Base-by-base conservation (phyloP, 2,888 invertebrate species). In the Maniola hyperantus region DNA sequence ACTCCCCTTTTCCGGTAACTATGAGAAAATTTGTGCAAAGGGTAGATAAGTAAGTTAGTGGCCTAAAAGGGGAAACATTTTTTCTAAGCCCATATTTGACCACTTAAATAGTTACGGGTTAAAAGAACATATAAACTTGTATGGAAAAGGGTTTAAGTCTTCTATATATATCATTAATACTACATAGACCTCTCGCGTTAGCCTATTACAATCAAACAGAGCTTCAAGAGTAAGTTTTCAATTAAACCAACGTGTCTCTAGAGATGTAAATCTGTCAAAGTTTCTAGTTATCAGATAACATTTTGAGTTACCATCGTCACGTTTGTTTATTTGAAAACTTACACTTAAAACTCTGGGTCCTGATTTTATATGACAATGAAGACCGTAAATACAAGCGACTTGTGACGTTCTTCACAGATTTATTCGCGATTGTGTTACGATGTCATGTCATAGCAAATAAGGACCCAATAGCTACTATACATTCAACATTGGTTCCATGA, bases 401-500 rank as follows among this genome's bases (percentile, higher is more conserved):
- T 20, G 26, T 5, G 5, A 51, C 11, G 5, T 20, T 18, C 6
- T 11, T 20, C 50, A 26, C 6, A 11, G 26, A 1, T 6, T 6
- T 13, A 11, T 11, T 13, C 11, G 8, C 10, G 20, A 6, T 13
- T 5, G n/a, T 50, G 50, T 54, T 15, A 36, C 34, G 6, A 15
- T 15, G 10, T 7, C 15, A 54, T n/a, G 13, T 54, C 54, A 54
- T 33, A 53, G 13, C 15, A 5, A 39, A 36, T 11, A 55, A 2
- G 18, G 55, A 36, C 39, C 39, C 55, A 11, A 10, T 39, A 11
- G 36, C 36, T 20, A 20, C 55, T 39, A 20, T 55, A 55, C 39
- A 8, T 48, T 48, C 48, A 48, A 18, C 81, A 88, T 90, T 90
- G 91, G 91, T 89, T 90, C 90, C 80, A 75, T 84, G 79, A 74